Conservation (phyloP, 2,797 vertebrate genomes). For the Mycteria americana region DNA sequence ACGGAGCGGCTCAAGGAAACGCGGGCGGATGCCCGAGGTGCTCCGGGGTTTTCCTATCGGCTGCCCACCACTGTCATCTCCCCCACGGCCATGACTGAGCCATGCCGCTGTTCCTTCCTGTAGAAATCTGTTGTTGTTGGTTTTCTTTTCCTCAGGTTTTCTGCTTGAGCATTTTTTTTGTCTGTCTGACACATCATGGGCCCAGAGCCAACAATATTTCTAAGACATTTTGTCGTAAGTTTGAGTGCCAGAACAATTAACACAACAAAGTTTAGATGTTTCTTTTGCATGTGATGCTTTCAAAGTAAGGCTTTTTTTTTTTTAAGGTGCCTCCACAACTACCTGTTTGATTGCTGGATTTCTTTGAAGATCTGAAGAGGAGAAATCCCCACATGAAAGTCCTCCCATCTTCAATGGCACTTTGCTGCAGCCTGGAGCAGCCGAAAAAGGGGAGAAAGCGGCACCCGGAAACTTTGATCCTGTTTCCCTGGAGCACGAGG, state of each 20-base stretch:
- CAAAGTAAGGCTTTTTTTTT: background rate
- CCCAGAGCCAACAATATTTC: background rate
- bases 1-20: fast-evolving
- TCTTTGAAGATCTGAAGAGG: slow-evolving; percentile 59
- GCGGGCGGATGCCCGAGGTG: fast-evolving
- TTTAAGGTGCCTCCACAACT: background rate
- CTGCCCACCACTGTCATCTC: background rate
- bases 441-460: background rate
- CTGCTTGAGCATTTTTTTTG: background rate
- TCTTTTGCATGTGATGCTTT: background rate
- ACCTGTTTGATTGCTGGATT: slow-evolving; percentile 33
- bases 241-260: slow-evolving; percentile 27
- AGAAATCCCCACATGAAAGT: slow-evolving; percentile 60
- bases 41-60: background rate
- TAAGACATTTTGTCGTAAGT: background rate
- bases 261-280: slow-evolving; percentile 33
- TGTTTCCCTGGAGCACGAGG: background rate
- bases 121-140: background rate
- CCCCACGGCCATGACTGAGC: fast-evolving
- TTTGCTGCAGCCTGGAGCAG: background rate
- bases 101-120: fast-evolving
- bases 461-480: background rate
- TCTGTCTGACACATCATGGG: background rate
- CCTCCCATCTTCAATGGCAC: background rate
- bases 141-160: background rate